Percentiles rank a stretch among this genome's conserved stretches.
phyloP scores from a whole-genome alignment of 2,888 invertebrate genomes.

The Abrostola triplasia region DNA sequence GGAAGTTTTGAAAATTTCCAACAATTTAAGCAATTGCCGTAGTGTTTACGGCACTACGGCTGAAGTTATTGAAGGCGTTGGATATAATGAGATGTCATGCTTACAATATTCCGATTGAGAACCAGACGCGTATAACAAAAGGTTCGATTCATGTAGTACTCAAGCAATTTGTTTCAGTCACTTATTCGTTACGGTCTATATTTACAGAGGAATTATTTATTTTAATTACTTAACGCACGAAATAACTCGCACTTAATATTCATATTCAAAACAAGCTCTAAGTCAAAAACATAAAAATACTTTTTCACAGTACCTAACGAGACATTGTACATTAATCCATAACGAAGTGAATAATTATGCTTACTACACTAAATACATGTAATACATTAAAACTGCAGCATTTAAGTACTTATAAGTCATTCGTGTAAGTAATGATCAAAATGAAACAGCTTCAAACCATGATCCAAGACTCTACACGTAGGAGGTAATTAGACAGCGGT shows the following conservation, averaged over 20 bases:
- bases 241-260: conserved; percentile 18
- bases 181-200: conserved; percentile 30
- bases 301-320: conserved; percentile 9
- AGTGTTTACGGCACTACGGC: conserved; percentile 16
- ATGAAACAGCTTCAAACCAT: conserved; percentile 13
- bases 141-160: conserved; percentile 28
- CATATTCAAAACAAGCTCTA: conserved; percentile 18
- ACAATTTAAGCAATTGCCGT: conserved; percentile 23
- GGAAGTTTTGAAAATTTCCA: conserved; percentile 19
- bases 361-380: background rate
- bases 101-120: conserved; percentile 33
- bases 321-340: conserved; percentile 15
- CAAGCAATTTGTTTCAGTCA: conserved; percentile 42
- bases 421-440: conserved; percentile 10
- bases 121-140: conserved; percentile 41
- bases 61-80: conserved; percentile 28
- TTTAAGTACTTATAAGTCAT: conserved; percentile 7
- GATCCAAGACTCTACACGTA: conserved; percentile 4
- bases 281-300: conserved; percentile 13
- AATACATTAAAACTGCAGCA: background rate
- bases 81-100: conserved; percentile 30
- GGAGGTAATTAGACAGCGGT: conserved; percentile 29
- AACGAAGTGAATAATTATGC: conserved; percentile 14
- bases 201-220: conserved; percentile 32
- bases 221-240: conserved; percentile 34